Evolutionary conservation across 2,113 vertebrate species (phyloP).

Genomic region (Amia ocellicauda): DNA sequence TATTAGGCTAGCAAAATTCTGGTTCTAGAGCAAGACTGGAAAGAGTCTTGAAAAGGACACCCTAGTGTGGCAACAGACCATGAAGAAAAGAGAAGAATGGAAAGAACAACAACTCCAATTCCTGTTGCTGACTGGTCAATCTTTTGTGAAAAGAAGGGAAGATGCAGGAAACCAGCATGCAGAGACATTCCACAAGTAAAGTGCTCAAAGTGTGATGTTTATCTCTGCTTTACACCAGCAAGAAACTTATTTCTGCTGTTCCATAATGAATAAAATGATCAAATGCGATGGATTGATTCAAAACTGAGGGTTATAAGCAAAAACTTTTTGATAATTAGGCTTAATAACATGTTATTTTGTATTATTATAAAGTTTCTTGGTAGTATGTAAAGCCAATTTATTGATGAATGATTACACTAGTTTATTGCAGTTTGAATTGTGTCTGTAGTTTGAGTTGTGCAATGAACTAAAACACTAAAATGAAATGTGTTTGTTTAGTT

Average conservation of each 20-base stretch:
- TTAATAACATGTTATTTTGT: no score
- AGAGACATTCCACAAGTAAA: neutral
- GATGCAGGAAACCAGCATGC: neutral
- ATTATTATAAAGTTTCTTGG: no score
- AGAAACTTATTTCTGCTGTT: neutral
- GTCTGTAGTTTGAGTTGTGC: neutral
- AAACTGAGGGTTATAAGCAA: no score
- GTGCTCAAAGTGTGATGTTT: neutral
- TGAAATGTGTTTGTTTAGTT: neutral
- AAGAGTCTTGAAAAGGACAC: no score
- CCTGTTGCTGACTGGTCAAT: no score
- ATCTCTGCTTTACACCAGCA: neutral
- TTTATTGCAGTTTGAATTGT: neutral
- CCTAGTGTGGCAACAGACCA: no score
- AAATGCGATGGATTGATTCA: neutral
- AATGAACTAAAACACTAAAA: neutral
- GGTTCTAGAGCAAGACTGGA: no score
- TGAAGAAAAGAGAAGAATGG: no score
- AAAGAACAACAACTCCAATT: no score
- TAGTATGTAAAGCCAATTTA: neutral
- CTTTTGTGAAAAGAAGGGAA: neutral
- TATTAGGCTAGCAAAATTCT: no score
- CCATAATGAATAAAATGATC: neutral
- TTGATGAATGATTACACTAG: neutral
- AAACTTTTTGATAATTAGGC: no score